Evolutionary conservation across 2,888 invertebrate genomes (phyloP).

Genomic region (Torymus tubicola): DNA sequence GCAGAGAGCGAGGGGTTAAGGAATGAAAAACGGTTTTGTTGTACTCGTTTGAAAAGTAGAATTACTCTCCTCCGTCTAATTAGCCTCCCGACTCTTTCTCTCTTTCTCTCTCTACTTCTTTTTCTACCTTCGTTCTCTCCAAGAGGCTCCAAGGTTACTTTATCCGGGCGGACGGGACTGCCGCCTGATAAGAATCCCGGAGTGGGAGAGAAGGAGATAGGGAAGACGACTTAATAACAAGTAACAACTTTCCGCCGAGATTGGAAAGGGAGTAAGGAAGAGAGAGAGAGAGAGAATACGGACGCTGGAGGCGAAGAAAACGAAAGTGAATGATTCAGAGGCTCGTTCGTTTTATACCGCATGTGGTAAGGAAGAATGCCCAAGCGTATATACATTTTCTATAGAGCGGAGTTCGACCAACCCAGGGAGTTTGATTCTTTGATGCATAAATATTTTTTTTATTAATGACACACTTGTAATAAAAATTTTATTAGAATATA

Average conservation of each 20-base stretch:
- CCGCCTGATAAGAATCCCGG: conserved; percentile 53
- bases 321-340: conserved; percentile 49
- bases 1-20: conserved; percentile 60
- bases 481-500: no score
- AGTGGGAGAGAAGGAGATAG: conserved; percentile 9
- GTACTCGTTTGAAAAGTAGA: conserved; percentile 61
- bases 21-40: conserved; percentile 61
- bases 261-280: conserved; percentile 30
- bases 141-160: conserved; percentile 45
- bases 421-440: no score
- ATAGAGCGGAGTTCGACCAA: no score
- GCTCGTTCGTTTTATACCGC: no score
- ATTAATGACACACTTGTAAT: no score
- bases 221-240: conserved; percentile 55
- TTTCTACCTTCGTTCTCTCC: background rate
- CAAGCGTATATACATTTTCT: no score
- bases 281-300: conserved; percentile 21
- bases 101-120: conserved; percentile 16
- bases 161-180: conserved; percentile 41
- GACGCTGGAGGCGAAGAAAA: conserved; percentile 10
- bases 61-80: conserved; percentile 61
- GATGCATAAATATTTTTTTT: no score
- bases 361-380: no score
- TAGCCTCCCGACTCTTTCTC: conserved; percentile 39
- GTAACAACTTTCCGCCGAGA: conserved; percentile 49